phyloP scores from a whole-genome alignment of 2,113 vertebrate genomes.

The Anhinga rufa region DNA sequence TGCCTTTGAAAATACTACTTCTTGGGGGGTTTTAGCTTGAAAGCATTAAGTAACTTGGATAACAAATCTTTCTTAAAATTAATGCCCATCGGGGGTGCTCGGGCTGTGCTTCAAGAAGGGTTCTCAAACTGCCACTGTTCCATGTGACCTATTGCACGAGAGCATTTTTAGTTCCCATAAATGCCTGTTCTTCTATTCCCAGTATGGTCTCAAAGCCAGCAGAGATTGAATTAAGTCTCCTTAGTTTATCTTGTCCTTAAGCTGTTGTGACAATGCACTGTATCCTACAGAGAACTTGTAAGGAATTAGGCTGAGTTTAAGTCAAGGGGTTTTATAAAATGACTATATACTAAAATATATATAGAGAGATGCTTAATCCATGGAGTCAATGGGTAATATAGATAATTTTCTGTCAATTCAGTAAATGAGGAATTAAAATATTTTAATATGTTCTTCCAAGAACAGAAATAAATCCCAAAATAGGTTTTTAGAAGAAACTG shows the following conservation, averaged over 20 bases:
- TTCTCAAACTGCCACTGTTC: neutral
- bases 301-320: neutral
- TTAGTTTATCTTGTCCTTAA: constrained; percentile 22
- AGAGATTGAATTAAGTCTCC: constrained; percentile 24
- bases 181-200: neutral
- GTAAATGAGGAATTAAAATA: neutral
- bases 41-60: neutral
- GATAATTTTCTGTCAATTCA: neutral
- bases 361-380: neutral
- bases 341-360: neutral
- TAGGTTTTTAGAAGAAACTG: neutral
- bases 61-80: neutral
- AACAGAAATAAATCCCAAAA: neutral
- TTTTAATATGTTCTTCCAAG: neutral
- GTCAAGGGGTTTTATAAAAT: neutral
- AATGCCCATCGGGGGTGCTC: neutral
- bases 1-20: neutral
- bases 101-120: neutral
- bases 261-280: constrained; percentile 10
- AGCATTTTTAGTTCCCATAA: neutral
- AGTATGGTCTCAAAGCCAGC: neutral
- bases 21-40: neutral
- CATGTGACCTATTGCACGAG: neutral
- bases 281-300: neutral
- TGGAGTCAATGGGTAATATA: neutral